Conservation (phyloP, 2,113 vertebrate genomes). For the Pangasianodon hypophthalmus region DNA sequence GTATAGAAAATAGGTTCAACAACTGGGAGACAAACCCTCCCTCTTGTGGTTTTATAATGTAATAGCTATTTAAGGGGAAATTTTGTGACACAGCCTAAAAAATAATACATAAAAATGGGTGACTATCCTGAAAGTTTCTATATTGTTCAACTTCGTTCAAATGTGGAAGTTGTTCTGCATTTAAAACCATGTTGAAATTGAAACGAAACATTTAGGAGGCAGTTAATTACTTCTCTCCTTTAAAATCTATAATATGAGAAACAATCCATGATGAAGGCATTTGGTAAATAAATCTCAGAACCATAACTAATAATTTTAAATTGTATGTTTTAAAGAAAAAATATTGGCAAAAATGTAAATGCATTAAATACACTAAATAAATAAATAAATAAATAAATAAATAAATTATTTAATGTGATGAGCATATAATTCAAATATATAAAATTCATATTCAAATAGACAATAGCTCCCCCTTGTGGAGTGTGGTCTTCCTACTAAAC, state of each 20-base stretch:
- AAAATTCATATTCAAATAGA: not conserved
- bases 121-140: not conserved
- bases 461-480: not conserved
- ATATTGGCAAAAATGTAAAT: too few relatives aligned
- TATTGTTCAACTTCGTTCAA: not conserved
- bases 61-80: not conserved
- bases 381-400: too few relatives aligned
- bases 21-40: conserved; percentile 17
- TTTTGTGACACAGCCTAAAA: not conserved
- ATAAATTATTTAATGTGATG: too few relatives aligned
- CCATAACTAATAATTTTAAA: not conserved
- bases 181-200: not conserved
- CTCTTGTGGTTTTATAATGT: conserved; percentile 48
- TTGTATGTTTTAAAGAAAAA: not conserved
- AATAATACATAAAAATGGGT: not conserved
- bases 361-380: too few relatives aligned
- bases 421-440: not conserved
- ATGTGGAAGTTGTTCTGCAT: not conserved
- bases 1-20: not conserved
- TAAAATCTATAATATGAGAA: too few relatives aligned
- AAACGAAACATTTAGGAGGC: not conserved
- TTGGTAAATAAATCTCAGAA: not conserved
- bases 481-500: not conserved
- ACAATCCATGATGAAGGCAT: not conserved
- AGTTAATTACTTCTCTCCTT: not conserved